Evolutionary conservation across 2,888 invertebrate species (phyloP), one percentile per base, ranked within the genome.

Genomic region (Trissoscelio sp.): DNA sequence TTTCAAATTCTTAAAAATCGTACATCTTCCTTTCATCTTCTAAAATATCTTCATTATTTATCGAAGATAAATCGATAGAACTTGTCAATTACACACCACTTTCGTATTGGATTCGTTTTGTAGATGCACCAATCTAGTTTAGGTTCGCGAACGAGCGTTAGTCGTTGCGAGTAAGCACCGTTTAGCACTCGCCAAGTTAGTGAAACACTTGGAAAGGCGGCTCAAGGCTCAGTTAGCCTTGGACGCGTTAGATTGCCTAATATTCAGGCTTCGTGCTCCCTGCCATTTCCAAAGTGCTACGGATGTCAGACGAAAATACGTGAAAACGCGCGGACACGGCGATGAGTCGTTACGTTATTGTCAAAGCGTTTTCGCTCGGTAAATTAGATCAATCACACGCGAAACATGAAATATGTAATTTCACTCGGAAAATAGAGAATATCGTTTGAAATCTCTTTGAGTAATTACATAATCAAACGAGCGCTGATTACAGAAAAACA

Each of bases 161-260:
- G 82, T 80, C 80, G 83, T 83, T 80, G 67, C 79, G 67, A 79
- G 67, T 81, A 62, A 77, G 67, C 57, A 75, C 42, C 39, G 66
- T 77, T 80, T 62, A 77, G 77, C 70, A 73, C 72, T 82, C 73
- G 79, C 69, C 83, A 86, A 85, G 83, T 86, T 87, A 88, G 87
- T 83, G 87, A 88, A 89, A 89, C 89, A 88, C 88, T 90, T 90
- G 90, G 90, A 90, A 91, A 91, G 90, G 90, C 88, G 86, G 87
- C 89, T 90, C 90, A 91, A 91, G 90, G 90, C 90, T 89, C 84
- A 84, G 80, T 83, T 91, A 90, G 91, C 91, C 91, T 91, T 91
- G 91, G 89, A 89, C 90, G 90, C 88, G 86, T 91, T 90, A 89
- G 91, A 90, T 91, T 91, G 90, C 90, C 91, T 88, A 91, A 91